A percentile compares a stretch with the other conserved stretches of the same genome.
Evolutionary conservation across 92 coral and sea anemone species (phyloP).

Genomic region (Zoanthus sansibaricus): DNA sequence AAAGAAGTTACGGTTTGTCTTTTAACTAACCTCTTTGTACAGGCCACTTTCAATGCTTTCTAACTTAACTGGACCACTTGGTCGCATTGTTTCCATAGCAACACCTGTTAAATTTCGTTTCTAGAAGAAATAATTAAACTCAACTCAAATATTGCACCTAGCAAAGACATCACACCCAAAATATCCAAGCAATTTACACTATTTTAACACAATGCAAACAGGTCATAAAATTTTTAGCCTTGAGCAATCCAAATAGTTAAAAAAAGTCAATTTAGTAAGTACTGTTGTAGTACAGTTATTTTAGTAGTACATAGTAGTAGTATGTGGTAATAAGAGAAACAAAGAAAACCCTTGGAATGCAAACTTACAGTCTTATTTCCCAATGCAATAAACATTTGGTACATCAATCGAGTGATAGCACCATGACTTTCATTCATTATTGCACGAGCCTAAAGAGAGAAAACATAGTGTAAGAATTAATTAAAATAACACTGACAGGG

Average conservation of each 20-base stretch:
- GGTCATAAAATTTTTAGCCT: no score
- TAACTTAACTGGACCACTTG: constrained; percentile 96
- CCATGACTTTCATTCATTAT: constrained; percentile 96
- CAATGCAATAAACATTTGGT: constrained; percentile 93
- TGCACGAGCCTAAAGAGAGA: constrained; percentile 83
- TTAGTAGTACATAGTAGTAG: no score
- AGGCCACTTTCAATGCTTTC: constrained; percentile 95
- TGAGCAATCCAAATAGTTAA: no score
- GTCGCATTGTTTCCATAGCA: constrained; percentile 99
- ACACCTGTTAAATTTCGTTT: constrained; percentile 95
- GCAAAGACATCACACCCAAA: no score
- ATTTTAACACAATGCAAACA: no score
- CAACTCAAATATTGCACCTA: no score
- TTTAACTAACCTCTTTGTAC: constrained; percentile 88
- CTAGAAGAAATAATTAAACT: constrained; percentile 38
- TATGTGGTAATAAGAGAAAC: not conserved
- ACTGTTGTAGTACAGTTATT: no score
- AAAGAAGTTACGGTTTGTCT: no score
- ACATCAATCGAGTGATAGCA: constrained; percentile 88
- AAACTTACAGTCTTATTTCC: constrained; percentile 86
- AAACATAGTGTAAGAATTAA: not conserved
- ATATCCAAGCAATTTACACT: no score
- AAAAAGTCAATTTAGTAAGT: no score
- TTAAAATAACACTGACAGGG: no score
- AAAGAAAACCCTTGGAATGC: not conserved